phyloP scores from a whole-genome alignment of 2,888 invertebrate species.

The Epinotia demarniana region DNA sequence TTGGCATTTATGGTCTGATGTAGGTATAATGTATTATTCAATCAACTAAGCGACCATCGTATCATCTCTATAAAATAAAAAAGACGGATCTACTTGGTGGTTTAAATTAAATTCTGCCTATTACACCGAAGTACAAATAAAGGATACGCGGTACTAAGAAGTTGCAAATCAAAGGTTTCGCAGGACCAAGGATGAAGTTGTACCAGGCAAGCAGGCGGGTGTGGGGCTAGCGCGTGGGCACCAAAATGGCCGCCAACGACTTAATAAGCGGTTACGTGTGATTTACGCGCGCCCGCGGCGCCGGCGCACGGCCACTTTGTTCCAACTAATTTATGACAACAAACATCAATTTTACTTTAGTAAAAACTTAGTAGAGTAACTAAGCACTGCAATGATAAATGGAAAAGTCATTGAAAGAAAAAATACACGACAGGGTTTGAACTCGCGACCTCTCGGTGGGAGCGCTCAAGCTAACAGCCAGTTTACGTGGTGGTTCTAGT shows the following conservation, averaged over 20 bases:
- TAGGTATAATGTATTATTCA: too few species aligned
- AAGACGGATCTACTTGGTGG: too few species aligned
- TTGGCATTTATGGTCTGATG: too few species aligned
- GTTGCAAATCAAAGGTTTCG: constrained; percentile 24
- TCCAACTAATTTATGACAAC: constrained; percentile 82
- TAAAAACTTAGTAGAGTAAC: constrained; percentile 53
- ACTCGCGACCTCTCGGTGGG: constrained; percentile 1
- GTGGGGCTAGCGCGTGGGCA: constrained; percentile 78
- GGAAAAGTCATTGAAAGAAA: neutral
- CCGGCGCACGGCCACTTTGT: constrained; percentile 77
- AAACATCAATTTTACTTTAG: constrained; percentile 74
- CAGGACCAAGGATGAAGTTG: constrained; percentile 59
- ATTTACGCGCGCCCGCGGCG: constrained; percentile 79
- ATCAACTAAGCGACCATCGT: too few species aligned
- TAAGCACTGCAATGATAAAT: constrained; percentile 41
- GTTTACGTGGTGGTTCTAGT: too few species aligned
- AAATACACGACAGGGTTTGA: neutral
- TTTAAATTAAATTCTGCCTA: too few species aligned
- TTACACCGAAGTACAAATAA: too few species aligned
- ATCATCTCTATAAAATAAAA: too few species aligned
- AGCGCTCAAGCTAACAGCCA: neutral
- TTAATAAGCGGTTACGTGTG: constrained; percentile 82
- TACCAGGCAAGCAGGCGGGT: constrained; percentile 75
- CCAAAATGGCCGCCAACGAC: constrained; percentile 80
- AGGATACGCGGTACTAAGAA: neutral